Conservation (phyloP, 2,888 invertebrate species). For the Diachrysia chrysitis region DNA sequence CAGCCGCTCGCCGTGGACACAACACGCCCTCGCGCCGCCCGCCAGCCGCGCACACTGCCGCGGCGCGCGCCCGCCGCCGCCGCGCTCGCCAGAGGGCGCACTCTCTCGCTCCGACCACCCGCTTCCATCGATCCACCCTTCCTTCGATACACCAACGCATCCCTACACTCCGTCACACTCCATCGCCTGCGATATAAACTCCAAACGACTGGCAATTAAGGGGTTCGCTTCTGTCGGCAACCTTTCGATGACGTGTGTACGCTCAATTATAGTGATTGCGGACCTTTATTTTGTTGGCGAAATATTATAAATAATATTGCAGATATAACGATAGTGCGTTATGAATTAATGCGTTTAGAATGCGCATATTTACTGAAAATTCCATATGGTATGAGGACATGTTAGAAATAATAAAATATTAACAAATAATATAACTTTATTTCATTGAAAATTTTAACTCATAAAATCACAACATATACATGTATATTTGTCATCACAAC, state of each 20-base stretch:
- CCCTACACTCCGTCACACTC: slow-evolving; percentile 45
- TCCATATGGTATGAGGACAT: background rate
- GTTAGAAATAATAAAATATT: slow-evolving; percentile 29
- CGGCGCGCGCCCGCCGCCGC: slow-evolving; percentile 43
- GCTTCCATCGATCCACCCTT: slow-evolving; percentile 83
- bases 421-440: slow-evolving; percentile 85
- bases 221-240: slow-evolving; percentile 54
- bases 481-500: slow-evolving; percentile 67
- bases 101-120: slow-evolving; percentile 62
- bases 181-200: slow-evolving; percentile 62
- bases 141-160: slow-evolving; percentile 61
- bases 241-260: slow-evolving; percentile 64
- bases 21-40: slow-evolving; percentile 73
- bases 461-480: slow-evolving; percentile 80
- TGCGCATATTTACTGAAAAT: background rate
- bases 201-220: slow-evolving; percentile 50
- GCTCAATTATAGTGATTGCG: slow-evolving; percentile 71
- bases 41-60: slow-evolving; percentile 74
- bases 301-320: background rate
- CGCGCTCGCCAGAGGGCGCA: slow-evolving; percentile 69
- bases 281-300: slow-evolving; percentile 58
- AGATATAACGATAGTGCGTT: background rate
- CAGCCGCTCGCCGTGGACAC: slow-evolving; percentile 50
- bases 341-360: background rate
- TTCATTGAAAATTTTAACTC: slow-evolving; percentile 69